phyloP scores from a whole-genome alignment of 2,797 vertebrate species.

The Pseudochirops corinnae region DNA sequence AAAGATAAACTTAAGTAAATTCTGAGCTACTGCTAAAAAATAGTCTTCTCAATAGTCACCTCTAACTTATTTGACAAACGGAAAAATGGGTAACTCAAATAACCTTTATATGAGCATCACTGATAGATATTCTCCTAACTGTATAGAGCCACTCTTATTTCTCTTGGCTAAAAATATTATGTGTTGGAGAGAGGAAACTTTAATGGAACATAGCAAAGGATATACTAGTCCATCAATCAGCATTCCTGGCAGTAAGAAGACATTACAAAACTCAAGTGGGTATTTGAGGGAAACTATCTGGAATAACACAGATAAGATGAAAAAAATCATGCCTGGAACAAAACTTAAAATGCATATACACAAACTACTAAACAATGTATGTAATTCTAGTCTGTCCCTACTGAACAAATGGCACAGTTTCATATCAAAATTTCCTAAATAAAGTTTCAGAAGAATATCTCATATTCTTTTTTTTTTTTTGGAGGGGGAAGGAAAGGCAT shows the following conservation, averaged over 20 bases:
- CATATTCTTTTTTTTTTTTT: no score
- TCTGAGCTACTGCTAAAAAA: neutral
- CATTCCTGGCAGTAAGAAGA: neutral
- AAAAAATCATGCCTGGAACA: neutral
- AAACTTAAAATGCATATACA: neutral
- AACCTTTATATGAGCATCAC: neutral
- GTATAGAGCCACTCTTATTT: neutral
- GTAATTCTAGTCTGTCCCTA: neutral
- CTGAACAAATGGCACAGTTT: neutral
- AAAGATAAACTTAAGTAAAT: neutral
- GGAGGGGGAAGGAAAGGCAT: no score
- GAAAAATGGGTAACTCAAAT: neutral
- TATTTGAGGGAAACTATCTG: neutral
- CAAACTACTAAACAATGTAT: neutral
- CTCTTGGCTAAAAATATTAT: neutral
- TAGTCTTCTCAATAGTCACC: neutral
- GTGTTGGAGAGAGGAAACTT: neutral
- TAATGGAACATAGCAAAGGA: neutral
- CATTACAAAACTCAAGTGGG: neutral
- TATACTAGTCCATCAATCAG: neutral
- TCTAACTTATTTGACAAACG: neutral
- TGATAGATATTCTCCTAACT: neutral
- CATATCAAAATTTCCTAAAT: neutral
- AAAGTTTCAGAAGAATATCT: neutral
- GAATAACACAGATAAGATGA: neutral